A percentile compares a stretch with the other conserved stretches of the same genome.
Conservation (phyloP, 23 tunicate genomes). For the Botrylloides violaceus region DNA sequence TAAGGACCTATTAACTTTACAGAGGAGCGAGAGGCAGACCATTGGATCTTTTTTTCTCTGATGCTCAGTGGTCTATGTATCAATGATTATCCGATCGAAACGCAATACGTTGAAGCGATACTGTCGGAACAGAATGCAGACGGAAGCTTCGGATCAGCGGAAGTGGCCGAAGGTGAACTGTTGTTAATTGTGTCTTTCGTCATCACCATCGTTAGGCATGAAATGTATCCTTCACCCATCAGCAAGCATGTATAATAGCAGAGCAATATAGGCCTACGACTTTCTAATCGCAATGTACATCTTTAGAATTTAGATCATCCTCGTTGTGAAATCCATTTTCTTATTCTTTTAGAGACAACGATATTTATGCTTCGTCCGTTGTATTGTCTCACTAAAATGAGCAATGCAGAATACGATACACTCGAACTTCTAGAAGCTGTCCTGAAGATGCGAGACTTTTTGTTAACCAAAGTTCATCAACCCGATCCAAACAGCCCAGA, state of each 20-base stretch:
- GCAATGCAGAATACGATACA: background rate
- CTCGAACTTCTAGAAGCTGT: background rate
- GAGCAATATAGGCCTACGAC: no score
- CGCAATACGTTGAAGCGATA: background rate
- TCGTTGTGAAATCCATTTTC: no score
- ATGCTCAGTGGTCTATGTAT: background rate
- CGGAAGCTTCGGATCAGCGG: constrained; percentile 8
- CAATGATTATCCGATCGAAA: background rate
- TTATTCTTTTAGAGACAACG: background rate
- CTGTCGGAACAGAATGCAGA: background rate
- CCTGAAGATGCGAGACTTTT: background rate
- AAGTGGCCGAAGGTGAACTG: no score
- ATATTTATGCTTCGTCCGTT: constrained; percentile 2
- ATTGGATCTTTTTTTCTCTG: background rate
- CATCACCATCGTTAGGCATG: no score
- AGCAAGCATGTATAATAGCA: no score
- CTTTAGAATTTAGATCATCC: no score
- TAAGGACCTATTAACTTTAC: no score
- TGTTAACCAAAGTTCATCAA: background rate
- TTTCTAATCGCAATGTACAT: no score
- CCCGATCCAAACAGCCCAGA: no score
- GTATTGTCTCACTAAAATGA: constrained; percentile 1
- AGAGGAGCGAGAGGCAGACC: background rate
- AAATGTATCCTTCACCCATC: no score
- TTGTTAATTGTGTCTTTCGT: no score